Base-by-base conservation (phyloP, 2,888 invertebrate genomes). In the Drosophila atripex region DNA sequence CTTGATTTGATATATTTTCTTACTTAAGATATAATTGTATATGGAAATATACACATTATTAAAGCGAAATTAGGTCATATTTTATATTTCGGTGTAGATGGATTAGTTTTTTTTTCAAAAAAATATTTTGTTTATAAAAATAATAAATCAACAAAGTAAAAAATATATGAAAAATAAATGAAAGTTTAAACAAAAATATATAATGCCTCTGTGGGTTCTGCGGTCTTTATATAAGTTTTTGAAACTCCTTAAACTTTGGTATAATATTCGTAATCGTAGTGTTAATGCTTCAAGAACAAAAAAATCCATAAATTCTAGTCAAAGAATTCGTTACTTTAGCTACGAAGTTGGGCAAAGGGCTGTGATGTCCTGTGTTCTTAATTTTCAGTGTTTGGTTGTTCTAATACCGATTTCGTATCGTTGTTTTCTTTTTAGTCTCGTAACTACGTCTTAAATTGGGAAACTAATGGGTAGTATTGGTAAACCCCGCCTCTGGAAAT, bases 221-320 rank as follows among this genome's bases (percentile, higher is more conserved):
- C 54, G 47, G 39, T 28, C 35, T 32, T 45, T 53, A 50, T 39
- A 39, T 69, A 56, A 56, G 69, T 69, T 71, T 69, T 71, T 65
- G 18, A 77, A 80, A 82, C 72, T 74, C 56, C 47, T 38, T 70
- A 71, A 57, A 80, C 84, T 78, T 83, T 80, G 84, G 84, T 78
- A 80, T 80, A 71, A 63, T 68, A 63, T 45, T 53, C 45, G 58
- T 52, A 63, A 55, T 45, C 45, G 46, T 46, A 47, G 30, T 23
- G 28, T 30, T 57, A 41, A 32, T 52, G 45, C 28, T 49, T 30
- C 51, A 18, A 35, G 11, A 43, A 43, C 12, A 43, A 43, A 21
- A 43, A 65, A 61, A 59, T 70, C 46, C 57, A 4, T 49, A 49
- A 47, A 39, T 56, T 39, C 41, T 61, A 41, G 41, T 41, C 7